phyloP scores from a whole-genome alignment of 2,888 invertebrate species.

The Sesia bembeciformis region DNA sequence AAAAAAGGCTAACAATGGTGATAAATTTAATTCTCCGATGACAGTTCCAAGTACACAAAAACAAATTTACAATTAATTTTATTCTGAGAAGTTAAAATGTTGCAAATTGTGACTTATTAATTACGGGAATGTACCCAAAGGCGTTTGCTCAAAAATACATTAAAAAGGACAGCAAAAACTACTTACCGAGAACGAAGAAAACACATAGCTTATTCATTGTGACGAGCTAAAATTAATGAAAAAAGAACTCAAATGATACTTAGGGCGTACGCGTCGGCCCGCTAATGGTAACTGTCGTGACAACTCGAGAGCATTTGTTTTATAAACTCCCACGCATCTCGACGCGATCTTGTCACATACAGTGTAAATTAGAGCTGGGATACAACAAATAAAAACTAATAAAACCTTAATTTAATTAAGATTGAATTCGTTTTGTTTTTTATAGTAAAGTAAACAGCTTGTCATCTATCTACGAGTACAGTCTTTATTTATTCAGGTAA shows the following conservation, averaged over 20 bases:
- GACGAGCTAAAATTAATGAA: neutral
- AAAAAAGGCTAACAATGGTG: no score
- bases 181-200: slow-evolving; percentile 37
- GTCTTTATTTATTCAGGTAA: no score
- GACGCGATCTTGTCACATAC: slow-evolving; percentile 1
- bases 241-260: neutral
- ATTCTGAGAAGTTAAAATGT: no score
- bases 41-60: no score
- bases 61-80: no score
- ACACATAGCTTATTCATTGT: slow-evolving; percentile 29
- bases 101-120: no score
- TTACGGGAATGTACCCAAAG: no score
- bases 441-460: no score
- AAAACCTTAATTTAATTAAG: no score
- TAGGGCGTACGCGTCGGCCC: neutral
- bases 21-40: no score
- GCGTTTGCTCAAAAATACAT: neutral
- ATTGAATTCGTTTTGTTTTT: no score
- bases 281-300: neutral
- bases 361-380: neutral
- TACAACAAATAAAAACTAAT: neutral
- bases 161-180: neutral
- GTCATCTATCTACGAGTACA: no score
- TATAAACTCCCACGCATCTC: slow-evolving; percentile 26
- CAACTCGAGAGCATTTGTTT: slow-evolving; percentile 15